Conservation (phyloP, 2,113 vertebrate species). For the Scytalopus superciliaris region DNA sequence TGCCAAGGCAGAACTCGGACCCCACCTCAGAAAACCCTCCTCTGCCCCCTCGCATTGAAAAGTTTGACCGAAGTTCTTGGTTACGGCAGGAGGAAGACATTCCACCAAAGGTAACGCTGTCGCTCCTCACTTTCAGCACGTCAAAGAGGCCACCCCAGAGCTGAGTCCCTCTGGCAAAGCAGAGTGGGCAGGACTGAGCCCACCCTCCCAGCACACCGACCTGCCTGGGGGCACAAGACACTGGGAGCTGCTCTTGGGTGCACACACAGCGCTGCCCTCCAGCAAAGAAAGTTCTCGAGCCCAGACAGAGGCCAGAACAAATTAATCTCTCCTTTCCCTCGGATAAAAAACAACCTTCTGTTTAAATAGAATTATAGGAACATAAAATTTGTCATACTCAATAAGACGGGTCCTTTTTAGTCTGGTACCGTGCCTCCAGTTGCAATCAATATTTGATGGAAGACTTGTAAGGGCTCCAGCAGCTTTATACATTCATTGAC, state of each 20-base stretch:
- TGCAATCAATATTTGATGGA: constrained; percentile 60
- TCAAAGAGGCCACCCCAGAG: background rate
- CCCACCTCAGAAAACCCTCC: constrained; percentile 97
- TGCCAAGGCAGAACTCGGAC: constrained; percentile 98
- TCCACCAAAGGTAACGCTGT: constrained; percentile 90
- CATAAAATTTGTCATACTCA: constrained; percentile 60
- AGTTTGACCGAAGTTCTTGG: constrained; percentile 96
- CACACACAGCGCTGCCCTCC: background rate
- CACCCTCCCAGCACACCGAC: too few species aligned
- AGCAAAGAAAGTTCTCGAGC: constrained; percentile 29
- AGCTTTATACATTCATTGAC: constrained; percentile 48
- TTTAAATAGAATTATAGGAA: constrained; percentile 49
- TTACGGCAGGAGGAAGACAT: constrained; percentile 96
- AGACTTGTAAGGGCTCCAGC: constrained; percentile 52
- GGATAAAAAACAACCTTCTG: constrained; percentile 3
- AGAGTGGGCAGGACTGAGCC: background rate
- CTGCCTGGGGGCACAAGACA: too few species aligned
- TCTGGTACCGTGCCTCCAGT: background rate
- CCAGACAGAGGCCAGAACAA: background rate
- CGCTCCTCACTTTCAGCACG: constrained; percentile 42
- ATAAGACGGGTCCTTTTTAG: constrained; percentile 28
- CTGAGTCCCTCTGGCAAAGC: background rate
- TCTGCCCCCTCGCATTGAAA: constrained; percentile 92
- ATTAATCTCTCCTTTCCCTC: constrained; percentile 5
- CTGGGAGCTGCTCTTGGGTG: background rate